Evolutionary conservation across 1,140 invertebrate species (phyloP), one percentile per base, ranked within the genome.

Genomic region (Papilio glaucus): DNA sequence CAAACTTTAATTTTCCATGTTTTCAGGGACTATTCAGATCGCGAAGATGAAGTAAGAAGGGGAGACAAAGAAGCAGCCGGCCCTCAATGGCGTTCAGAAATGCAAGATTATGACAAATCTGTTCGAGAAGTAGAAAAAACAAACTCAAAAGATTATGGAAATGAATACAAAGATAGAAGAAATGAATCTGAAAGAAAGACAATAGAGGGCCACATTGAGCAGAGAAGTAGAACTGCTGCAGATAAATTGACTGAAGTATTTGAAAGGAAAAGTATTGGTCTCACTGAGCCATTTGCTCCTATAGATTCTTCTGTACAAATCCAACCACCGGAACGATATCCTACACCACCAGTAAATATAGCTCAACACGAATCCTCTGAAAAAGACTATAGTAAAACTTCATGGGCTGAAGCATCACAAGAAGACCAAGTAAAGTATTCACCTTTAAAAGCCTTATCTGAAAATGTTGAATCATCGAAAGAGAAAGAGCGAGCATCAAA

Each of bases 211-310:
- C 73, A 84, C 60, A 79, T 86, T 63, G 89, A 93, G 76, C 80
- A 79, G 65, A 88, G 79, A 69, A 88, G 81, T 79, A 86, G 87
- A 81, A 89, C 89, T 68, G 88, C 87, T 65, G 91, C 88, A 61
- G 93, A 93, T 75, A 93, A 93, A 78, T 81, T 93, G 63, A 88
- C 85, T 60, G 93, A 93, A 85, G 89, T 89, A 39, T 93, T 93
- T 83, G 92, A 94, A 82, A 84, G 92, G 69, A 94, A 93, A 82
- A 92, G 89, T 74, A 86, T 89, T 74, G 86, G 87, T 24, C 15
- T 91, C 29, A 73, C 84, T 65, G 89, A 91, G 71, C 81, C 91
- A 24, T 90, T 92, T 78, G 80, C 79, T 42, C 73, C 82, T 29
- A 71, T 81, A 39, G 88, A 89, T 18, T 73, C 79, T n/a, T 72